A percentile compares a stretch with the other conserved stretches of the same genome.
These are phyloP conservation scores for Atrichornis clamosus DNA, from an alignment of 2,113 vertebrate species.

Conservation along the genomic window DNA sequence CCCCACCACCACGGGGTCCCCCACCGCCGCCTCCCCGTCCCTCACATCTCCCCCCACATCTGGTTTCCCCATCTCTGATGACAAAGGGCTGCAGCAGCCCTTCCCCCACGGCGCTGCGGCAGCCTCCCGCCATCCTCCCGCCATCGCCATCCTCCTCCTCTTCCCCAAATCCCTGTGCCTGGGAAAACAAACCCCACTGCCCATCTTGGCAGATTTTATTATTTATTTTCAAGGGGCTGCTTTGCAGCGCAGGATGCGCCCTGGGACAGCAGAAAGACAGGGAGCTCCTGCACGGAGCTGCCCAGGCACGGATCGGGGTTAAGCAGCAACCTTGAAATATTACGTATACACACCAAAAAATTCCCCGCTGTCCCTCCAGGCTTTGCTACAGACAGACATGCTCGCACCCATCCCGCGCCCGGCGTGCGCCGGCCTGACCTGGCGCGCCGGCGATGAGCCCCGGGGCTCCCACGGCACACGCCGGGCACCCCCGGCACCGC, in stretches of 20 bases:
- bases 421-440: not conserved
- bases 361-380: not conserved
- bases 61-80: constrained; percentile 42
- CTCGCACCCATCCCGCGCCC: not conserved
- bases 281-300: not conserved
- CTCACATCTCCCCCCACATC: not conserved
- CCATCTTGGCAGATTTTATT: not conserved
- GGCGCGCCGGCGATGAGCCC: not conserved
- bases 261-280: not conserved
- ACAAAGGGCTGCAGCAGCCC: constrained; percentile 58
- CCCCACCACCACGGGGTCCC: not conserved
- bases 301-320: not conserved
- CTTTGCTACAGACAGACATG: not conserved
- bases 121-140: constrained; percentile 15
- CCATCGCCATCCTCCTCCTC: not conserved
- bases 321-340: not conserved
- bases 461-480: not conserved
- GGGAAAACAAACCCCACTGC: not conserved
- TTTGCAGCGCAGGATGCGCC: not conserved
- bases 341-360: not conserved
- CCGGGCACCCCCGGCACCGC: not conserved
- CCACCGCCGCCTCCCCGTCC: not conserved
- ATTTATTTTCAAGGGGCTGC: not conserved
- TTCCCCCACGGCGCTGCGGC: constrained; percentile 42
- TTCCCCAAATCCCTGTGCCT: not conserved